Evolutionary conservation across 2,888 invertebrate genomes (phyloP).

Genomic region (Anoncus sp.): DNA sequence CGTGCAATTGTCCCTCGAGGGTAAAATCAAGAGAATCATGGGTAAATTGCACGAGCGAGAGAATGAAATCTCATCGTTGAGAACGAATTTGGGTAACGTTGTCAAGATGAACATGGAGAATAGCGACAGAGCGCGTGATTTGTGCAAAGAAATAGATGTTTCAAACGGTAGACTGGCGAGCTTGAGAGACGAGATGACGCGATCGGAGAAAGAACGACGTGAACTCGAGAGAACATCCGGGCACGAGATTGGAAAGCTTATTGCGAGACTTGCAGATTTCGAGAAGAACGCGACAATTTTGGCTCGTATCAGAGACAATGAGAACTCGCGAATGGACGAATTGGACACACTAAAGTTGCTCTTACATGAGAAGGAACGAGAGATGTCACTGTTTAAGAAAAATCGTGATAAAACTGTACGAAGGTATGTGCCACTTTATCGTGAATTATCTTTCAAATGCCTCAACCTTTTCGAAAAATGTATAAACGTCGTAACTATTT

Average conservation of each 20-base stretch:
- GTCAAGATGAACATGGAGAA: slow-evolving; percentile 68
- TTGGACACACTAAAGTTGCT: slow-evolving; percentile 69
- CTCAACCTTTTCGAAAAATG: no score
- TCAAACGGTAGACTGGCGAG: slow-evolving; percentile 64
- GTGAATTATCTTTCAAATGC: background rate
- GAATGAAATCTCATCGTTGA: slow-evolving; percentile 67
- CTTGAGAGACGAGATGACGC: slow-evolving; percentile 68
- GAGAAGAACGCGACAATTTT: slow-evolving; percentile 71
- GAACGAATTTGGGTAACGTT: slow-evolving; percentile 62
- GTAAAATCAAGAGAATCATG: slow-evolving; percentile 68
- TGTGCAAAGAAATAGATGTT: slow-evolving; percentile 69
- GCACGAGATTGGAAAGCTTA: slow-evolving; percentile 69
- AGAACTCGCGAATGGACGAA: slow-evolving; percentile 67
- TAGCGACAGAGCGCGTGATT: slow-evolving; percentile 65
- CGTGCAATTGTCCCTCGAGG: slow-evolving; percentile 68
- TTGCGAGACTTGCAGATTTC: slow-evolving; percentile 66
- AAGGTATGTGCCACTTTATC: slow-evolving; percentile 63
- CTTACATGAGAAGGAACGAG: slow-evolving; percentile 71
- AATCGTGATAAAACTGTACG: slow-evolving; percentile 72
- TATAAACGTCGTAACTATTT: no score
- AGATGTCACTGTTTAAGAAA: slow-evolving; percentile 71
- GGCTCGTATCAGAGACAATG: slow-evolving; percentile 67
- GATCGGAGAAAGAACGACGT: slow-evolving; percentile 69
- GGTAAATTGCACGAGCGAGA: slow-evolving; percentile 69
- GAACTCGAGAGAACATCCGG: slow-evolving; percentile 68